phyloP scores from a whole-genome alignment of 2,797 vertebrate genomes.

The Merluccius polli region DNA sequence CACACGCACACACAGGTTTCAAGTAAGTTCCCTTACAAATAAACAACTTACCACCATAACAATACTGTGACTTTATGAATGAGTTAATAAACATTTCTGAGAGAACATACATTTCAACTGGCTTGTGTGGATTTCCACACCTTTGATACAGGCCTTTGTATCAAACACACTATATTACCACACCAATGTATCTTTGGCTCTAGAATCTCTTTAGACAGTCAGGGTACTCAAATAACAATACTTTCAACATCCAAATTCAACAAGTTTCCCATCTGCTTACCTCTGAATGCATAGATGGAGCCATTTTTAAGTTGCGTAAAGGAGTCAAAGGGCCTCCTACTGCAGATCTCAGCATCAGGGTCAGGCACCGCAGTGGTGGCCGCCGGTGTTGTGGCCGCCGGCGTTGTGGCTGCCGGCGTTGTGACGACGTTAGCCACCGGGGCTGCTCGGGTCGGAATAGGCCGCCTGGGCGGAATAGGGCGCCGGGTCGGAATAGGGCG shows the following conservation, averaged over 20 bases:
- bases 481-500: background rate
- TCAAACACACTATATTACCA: no score
- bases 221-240: background rate
- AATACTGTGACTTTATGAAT: no score
- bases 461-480: background rate
- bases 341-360: conserved; percentile 78
- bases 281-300: conserved; percentile 82
- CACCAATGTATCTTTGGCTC: no score
- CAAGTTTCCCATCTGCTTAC: conserved; percentile 43
- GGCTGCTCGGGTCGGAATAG: background rate
- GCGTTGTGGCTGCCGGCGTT: conserved; percentile 24
- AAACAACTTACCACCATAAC: no score
- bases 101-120: no score
- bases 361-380: conserved; percentile 11
- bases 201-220: no score
- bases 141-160: no score
- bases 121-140: no score
- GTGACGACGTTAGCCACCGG: conserved; percentile 11
- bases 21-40: no score
- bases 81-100: no score
- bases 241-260: background rate
- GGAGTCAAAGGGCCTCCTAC: conserved; percentile 77
- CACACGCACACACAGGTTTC: background rate
- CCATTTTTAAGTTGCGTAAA: conserved; percentile 84
- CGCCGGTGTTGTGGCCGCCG: conserved; percentile 9